phyloP scores from a whole-genome alignment of 2,888 invertebrate species.

The Drosophila prolongata region DNA sequence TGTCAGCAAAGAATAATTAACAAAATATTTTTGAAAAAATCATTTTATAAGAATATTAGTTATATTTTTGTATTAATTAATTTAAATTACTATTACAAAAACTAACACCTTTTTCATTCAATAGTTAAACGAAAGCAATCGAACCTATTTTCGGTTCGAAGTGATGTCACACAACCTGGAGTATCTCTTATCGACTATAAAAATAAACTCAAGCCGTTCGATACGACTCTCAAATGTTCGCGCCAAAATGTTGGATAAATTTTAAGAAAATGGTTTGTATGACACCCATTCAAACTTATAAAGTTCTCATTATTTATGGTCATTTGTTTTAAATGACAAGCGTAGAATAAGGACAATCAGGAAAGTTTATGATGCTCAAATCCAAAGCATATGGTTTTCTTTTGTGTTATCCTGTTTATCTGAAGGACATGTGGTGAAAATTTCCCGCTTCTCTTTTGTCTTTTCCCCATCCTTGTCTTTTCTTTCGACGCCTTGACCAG shows the following conservation, averaged over 20 bases:
- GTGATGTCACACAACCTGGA: no score
- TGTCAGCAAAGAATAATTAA: no score
- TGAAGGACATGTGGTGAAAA: conserved; percentile 19
- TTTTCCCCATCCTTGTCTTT: neutral
- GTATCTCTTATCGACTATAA: no score
- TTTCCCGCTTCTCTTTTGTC: neutral
- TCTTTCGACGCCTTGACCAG: conserved; percentile 22
- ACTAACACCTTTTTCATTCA: no score
- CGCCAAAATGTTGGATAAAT: neutral
- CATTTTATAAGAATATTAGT: no score
- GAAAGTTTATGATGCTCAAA: conserved; percentile 42
- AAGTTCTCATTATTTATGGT: conserved; percentile 64
- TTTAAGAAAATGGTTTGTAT: conserved; percentile 3
- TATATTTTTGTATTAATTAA: no score
- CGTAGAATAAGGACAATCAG: neutral
- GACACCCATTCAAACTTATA: conserved; percentile 14
- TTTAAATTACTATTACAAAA: no score
- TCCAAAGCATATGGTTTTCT: conserved; percentile 57
- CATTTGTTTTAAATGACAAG: conserved; percentile 49
- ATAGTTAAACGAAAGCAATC: no score
- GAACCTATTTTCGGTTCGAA: no score
- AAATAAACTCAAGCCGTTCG: neutral
- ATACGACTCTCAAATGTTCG: neutral
- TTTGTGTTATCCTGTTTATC: conserved; percentile 35
- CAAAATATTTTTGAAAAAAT: no score